Evolutionary conservation across 1,140 invertebrate genomes (phyloP), one percentile per base, ranked within the genome.

Genomic region (Lucilia cuprina): DNA sequence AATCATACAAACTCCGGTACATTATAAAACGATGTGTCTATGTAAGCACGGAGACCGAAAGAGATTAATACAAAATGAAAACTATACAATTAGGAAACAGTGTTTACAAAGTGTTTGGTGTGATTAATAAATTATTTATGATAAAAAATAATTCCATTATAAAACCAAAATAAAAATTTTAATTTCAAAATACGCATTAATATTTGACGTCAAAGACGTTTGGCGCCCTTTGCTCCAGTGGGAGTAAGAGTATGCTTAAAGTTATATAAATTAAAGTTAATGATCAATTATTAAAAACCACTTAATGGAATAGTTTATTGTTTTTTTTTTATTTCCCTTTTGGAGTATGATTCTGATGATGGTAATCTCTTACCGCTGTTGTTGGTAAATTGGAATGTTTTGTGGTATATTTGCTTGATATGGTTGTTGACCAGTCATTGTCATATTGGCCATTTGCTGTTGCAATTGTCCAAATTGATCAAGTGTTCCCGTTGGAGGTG

Each of bases 371-470:
- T 91, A 91, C 88, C 90, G 90, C 85, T 91, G 90, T 86, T 91
- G 90, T 82, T 91, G 89, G 84, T 91, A 91, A 83, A 91, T 88
- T 86, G 90, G 90, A 91, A 91, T 91, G 88, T 91, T 91, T 84
- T 89, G 88, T 80, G 88, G 89, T 78, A 88, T 85, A 86, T 91
- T 85, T 85, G 19, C 82, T 77, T 41, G 84, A 82, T 86, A 84
- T 86, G 77, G 21, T 86, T 83, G 86, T 85, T 74, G 85, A 2
- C 82, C 19, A 55, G 70, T 49, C 2, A 89, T 86, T 41, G 88
- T 85, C 85, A 88, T 88, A 65, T 87, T 87, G 25, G 88, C 87
- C 88, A 90, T 90, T 85, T 90, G 89, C 65, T 90, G 89, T 83
- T 91, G 90, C 35, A 90, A 83, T 84, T 91, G 89, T 85, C 86